Conservation (phyloP, 1,140 invertebrate species). For the Leptopilina boulardi region DNA sequence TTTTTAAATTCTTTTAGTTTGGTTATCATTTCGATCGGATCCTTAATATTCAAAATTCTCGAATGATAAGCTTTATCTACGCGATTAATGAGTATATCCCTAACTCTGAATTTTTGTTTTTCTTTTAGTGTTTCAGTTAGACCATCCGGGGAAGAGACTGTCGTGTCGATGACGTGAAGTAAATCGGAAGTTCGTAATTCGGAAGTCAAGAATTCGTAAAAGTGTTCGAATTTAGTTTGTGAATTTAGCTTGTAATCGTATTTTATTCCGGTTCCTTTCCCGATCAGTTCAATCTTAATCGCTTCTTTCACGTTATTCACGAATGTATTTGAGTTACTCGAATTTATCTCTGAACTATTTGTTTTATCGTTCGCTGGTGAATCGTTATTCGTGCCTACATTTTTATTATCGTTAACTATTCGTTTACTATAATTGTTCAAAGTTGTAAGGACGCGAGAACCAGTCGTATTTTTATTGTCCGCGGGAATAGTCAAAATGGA, state of each 20-base stretch:
- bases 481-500: background rate
- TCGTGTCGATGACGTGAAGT: slow-evolving; percentile 39
- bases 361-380: too few relatives aligned
- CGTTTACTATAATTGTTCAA: too few relatives aligned
- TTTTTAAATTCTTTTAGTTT: slow-evolving; percentile 38
- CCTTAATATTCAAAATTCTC: slow-evolving; percentile 4
- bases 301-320: slow-evolving; percentile 42
- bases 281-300: slow-evolving; percentile 36
- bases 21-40: slow-evolving; percentile 22
- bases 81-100: slow-evolving; percentile 45
- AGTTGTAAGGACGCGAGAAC: too few relatives aligned
- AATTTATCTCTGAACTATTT: background rate
- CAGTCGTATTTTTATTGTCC: too few relatives aligned
- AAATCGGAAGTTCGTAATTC: slow-evolving; percentile 39
- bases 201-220: slow-evolving; percentile 39
- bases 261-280: slow-evolving; percentile 39
- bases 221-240: slow-evolving; percentile 42
- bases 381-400: background rate
- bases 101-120: slow-evolving; percentile 40
- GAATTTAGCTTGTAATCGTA: slow-evolving; percentile 40
- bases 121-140: slow-evolving; percentile 36
- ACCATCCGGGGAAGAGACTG: slow-evolving; percentile 12
- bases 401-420: background rate
- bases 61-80: slow-evolving; percentile 37
- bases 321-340: background rate